These are phyloP conservation scores for Tolypeutes matacus DNA, from an alignment of 2,797 vertebrate species.

Conservation along the genomic window DNA sequence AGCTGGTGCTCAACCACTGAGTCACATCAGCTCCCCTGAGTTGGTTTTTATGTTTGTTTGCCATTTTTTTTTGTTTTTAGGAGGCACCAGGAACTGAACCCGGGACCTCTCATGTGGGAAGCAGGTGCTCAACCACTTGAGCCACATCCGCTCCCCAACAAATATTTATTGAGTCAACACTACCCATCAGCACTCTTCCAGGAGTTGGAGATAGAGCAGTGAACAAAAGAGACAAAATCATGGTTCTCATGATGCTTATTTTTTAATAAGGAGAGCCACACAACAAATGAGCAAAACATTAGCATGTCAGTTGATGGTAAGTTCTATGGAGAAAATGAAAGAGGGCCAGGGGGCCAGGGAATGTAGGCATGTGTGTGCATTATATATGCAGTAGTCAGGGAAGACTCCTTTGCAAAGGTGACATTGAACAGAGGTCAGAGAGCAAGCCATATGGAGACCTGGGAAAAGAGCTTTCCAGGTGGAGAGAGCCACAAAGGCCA, in stretches of 20 bases:
- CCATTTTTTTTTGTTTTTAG: too few species aligned
- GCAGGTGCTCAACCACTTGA: too few species aligned
- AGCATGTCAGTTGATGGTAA: background rate
- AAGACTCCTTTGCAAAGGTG: background rate
- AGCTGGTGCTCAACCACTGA: too few species aligned
- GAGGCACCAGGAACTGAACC: too few species aligned
- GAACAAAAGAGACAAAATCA: background rate
- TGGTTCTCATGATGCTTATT: background rate
- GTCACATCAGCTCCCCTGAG: too few species aligned
- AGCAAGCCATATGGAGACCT: background rate
- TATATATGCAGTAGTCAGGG: background rate
- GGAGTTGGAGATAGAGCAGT: background rate
- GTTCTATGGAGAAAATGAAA: background rate
- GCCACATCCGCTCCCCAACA: background rate
- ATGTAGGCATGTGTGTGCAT: fast-evolving
- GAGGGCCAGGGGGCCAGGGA: background rate
- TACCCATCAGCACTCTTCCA: background rate
- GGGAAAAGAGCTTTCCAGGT: background rate
- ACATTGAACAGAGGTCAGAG: background rate
- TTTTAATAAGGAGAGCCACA: background rate
- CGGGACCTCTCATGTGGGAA: too few species aligned
- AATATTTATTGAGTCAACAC: background rate
- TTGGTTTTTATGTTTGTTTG: too few species aligned
- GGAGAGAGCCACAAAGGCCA: background rate
- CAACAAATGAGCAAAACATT: background rate